These are phyloP conservation scores for Lethenteron camtschaticum DNA, from an alignment of 2,113 vertebrate genomes.

Conservation along the genomic window DNA sequence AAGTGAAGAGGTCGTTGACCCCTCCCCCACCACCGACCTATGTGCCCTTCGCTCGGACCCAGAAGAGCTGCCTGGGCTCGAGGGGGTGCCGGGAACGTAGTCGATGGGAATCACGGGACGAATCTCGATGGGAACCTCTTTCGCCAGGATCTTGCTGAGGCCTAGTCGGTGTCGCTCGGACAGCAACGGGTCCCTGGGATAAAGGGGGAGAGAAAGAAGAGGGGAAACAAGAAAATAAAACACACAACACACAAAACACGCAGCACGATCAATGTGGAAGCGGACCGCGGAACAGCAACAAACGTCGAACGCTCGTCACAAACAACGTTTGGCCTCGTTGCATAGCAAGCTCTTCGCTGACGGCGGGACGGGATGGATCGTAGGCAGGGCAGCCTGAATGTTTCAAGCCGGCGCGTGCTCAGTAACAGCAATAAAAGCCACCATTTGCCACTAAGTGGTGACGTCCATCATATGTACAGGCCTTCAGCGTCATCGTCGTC, in stretches of 20 bases:
- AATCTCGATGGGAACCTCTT: constrained; percentile 64
- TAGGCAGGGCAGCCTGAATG: too few species aligned
- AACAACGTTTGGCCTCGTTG: too few species aligned
- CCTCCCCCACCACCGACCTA: constrained; percentile 31
- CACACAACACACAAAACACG: background rate
- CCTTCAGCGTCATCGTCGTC: too few species aligned
- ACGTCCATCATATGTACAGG: too few species aligned
- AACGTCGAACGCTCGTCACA: too few species aligned
- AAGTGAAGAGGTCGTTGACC: too few species aligned
- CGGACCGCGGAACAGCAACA: background rate
- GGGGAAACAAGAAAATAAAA: constrained; percentile 6
- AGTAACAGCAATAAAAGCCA: too few species aligned
- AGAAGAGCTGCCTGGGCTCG: constrained; percentile 54
- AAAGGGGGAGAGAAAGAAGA: background rate
- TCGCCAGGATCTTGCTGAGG: constrained; percentile 44
- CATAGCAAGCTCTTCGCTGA: too few species aligned
- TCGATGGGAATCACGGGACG: constrained; percentile 41
- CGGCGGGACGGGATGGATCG: too few species aligned
- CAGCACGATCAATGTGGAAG: background rate
- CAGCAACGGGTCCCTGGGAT: constrained; percentile 41
- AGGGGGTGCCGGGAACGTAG: constrained; percentile 13
- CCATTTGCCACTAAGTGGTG: too few species aligned
- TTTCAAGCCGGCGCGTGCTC: too few species aligned
- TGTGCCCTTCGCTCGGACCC: constrained; percentile 58
- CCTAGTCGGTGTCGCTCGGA: constrained; percentile 29